phyloP scores from a whole-genome alignment of 1,140 invertebrate species.

The Drosophila funebris region DNA sequence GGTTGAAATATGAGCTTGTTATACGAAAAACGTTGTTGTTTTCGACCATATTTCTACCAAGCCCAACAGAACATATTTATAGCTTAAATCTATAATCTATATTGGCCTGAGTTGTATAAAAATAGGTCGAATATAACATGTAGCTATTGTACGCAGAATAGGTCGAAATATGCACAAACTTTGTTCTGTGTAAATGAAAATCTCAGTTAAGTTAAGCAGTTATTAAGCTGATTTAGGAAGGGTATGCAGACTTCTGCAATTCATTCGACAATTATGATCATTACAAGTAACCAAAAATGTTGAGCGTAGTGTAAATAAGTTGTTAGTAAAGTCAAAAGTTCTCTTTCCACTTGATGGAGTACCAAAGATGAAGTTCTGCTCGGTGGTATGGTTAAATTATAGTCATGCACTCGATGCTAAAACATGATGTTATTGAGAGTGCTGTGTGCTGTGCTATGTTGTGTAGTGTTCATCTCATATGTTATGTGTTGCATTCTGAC shows the following conservation, averaged over 20 bases:
- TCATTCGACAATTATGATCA: neutral
- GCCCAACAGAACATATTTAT: too few species aligned
- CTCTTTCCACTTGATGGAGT: slow-evolving; percentile 7
- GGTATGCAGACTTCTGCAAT: neutral
- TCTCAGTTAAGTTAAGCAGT: too few species aligned
- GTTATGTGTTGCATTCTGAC: slow-evolving; percentile 30
- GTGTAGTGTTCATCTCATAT: neutral
- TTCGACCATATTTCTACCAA: too few species aligned
- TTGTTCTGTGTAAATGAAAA: too few species aligned
- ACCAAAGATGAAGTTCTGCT: neutral
- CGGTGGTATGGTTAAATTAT: neutral
- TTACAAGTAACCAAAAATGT: neutral
- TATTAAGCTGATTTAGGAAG: too few species aligned
- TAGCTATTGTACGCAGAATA: too few species aligned
- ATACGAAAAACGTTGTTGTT: too few species aligned
- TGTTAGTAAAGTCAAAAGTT: slow-evolving; percentile 3
- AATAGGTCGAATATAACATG: too few species aligned
- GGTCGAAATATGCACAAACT: too few species aligned
- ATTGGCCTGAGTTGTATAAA: too few species aligned
- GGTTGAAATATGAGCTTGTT: too few species aligned
- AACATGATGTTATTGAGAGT: slow-evolving; percentile 19
- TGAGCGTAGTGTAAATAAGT: slow-evolving; percentile 11
- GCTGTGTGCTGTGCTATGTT: neutral
- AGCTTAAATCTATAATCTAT: too few species aligned
- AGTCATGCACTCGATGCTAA: slow-evolving; percentile 17